A percentile compares a stretch with the other conserved stretches of the same genome.
phyloP scores from a whole-genome alignment of 35 echinoderm and acorn worm species.

The Antedon bifida region DNA sequence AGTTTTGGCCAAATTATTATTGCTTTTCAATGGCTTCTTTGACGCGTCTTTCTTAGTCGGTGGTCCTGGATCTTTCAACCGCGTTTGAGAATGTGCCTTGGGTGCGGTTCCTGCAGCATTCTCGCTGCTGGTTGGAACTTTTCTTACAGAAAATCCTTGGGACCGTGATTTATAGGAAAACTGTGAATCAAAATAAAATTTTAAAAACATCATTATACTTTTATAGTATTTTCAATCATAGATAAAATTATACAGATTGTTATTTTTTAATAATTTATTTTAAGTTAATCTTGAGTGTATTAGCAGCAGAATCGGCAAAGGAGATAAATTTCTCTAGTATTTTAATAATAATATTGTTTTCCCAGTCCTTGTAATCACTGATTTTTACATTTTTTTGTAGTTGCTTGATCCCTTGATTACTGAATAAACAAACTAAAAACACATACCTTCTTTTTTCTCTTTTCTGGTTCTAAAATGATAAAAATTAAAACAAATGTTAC shows the following conservation, averaged over 20 bases:
- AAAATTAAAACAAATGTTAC: neutral
- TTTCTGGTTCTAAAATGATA: neutral
- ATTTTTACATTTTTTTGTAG: too few species aligned
- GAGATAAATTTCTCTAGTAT: too few species aligned
- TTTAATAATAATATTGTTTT: too few species aligned
- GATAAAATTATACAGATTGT: too few species aligned
- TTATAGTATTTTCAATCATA: too few species aligned
- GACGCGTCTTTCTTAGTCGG: neutral
- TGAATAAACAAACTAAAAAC: too few species aligned
- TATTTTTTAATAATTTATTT: too few species aligned
- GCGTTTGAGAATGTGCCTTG: neutral
- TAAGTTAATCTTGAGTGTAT: too few species aligned
- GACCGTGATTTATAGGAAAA: neutral
- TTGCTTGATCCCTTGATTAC: too few species aligned
- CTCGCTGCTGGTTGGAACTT: neutral
- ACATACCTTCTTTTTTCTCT: neutral
- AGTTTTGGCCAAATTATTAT: neutral
- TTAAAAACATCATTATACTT: too few species aligned
- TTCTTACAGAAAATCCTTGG: neutral
- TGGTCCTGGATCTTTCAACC: neutral
- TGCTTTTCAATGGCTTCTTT: neutral
- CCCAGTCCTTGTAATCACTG: too few species aligned
- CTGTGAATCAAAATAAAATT: neutral
- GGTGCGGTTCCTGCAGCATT: neutral
- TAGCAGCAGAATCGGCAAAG: too few species aligned